Base-by-base conservation (phyloP, 2,797 vertebrate genomes). In the Intellagama lesueurii region DNA sequence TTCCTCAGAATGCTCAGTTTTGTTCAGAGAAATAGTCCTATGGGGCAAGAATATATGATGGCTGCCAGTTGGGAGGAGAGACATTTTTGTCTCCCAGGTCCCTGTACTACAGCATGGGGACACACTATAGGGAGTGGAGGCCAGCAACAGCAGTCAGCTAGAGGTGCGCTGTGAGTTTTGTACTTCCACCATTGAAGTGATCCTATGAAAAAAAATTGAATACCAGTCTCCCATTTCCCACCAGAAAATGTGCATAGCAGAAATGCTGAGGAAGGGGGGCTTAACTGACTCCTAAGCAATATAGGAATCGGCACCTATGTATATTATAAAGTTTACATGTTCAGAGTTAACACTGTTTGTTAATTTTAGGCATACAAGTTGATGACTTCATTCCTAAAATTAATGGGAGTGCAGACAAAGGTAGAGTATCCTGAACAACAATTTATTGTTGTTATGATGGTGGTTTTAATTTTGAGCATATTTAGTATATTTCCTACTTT, bases 381-480 rank as follows among this genome's bases (percentile, higher is more conserved):
- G 97, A 98, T n/a, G 97, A 97, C 97, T 97, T 98, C 97, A 97
- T 97, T 95, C 97, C 97, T 97, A 97, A 98, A 97, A 97, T 98
- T 96, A 98, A 98, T 97, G 97, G 97, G 94, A 97, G 96, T 96
- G 96, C 97, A 96, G 97, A 97, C 94, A 97, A 98, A 98, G 97
- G 97, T 98, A 97, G 95, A 94, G 96, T 97, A 96, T 96, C 93
- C 82, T 87, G 85, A 94, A 93, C 95, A 89, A 92, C 95, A 96
- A 92, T 94, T 91, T 95, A 92, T 95, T 93, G 95, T 89, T 94
- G 68, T 94, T 92, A 77, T 0, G 24, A 32, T 90, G 89, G 28
- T 91, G 24, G 94, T 76, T 92, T 93, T 82, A 92, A 93, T 64
- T 60, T 60, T 92, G 68, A 93, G 83, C 66, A 90, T 87, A 91